Evolutionary conservation across 2,888 invertebrate genomes (phyloP), one percentile per base, ranked within the genome.

Genomic region (Drosophila percnosoma): DNA sequence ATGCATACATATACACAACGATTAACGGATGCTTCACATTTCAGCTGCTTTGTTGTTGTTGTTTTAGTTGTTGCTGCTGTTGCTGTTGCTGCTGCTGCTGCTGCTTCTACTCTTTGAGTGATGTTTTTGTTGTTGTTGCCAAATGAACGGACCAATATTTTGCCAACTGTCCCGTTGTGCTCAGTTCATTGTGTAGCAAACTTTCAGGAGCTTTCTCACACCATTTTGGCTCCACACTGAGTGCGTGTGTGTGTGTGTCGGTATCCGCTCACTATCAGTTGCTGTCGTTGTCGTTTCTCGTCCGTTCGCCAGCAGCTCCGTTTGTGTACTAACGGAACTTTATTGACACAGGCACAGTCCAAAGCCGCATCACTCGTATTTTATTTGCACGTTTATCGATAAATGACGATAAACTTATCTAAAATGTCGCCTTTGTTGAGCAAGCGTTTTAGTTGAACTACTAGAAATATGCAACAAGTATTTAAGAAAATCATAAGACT

Each of bases 251-350:
- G 31, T 40, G 45, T 36, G 45, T 64, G 55, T 59, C 18, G 53
- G 63, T 63, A 27, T 65, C 36, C 38, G 29, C 45, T 33, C 33
- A 21, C 61, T 31, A 24, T 57, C 67, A 54, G 53, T 67, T 36
- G 59, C 45, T 18, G 52, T 55, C 48, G 45, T 4, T 27, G 24
- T 24, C 59, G 62, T 52, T 60, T 52, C 48, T 53, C 52, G 63
- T 80, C 83, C 59, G 75, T 60, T 65, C 38, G 71, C 80, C 71
- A 79, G 67, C 62, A 81, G 78, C 68, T 72, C 58, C 73, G 73
- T 69, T 81, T 81, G 61, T 81, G 77, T 81, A 78, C 78, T 81
- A 75, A 78, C 58, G 54, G 65, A 52, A 51, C 34, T 57, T 57
- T 34, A 64, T 65, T 55, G 58, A 64, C 64, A 66, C 42, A 34